A percentile compares a stretch with the other conserved stretches of the same genome.
Conservation (phyloP, 1,140 invertebrate genomes). For the Acromyrmex heyeri region DNA sequence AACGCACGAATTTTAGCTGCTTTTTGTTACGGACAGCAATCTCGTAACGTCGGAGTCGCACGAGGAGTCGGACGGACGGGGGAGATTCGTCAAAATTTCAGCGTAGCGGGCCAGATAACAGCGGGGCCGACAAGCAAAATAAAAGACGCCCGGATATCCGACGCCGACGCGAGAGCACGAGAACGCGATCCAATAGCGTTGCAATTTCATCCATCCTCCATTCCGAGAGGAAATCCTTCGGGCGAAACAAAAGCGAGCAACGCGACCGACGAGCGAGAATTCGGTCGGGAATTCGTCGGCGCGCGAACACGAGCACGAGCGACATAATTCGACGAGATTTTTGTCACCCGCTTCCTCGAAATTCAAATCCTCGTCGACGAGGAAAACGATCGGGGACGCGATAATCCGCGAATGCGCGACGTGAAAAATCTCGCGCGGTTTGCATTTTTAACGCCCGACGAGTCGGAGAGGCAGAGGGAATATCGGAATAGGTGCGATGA, state of each 20-base stretch:
- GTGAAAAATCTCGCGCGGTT: conserved; percentile 26
- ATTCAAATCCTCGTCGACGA: conserved; percentile 50
- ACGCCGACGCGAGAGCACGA: conserved; percentile 27
- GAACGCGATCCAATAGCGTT: conserved; percentile 50
- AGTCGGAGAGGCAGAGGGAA: neutral
- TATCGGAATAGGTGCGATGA: neutral
- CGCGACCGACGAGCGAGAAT: conserved; percentile 41
- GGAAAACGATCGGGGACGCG: conserved; percentile 44
- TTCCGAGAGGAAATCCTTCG: conserved; percentile 63
- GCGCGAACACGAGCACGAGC: conserved; percentile 17
- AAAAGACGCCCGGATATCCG: conserved; percentile 63
- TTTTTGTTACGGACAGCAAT: conserved; percentile 61
- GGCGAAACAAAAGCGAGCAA: conserved; percentile 58
- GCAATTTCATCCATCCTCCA: conserved; percentile 61
- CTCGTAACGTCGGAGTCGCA: conserved; percentile 50
- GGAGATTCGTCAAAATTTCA: conserved; percentile 63
- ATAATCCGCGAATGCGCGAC: conserved; percentile 44
- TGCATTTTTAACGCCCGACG: conserved; percentile 27
- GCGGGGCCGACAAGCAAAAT: conserved; percentile 60
- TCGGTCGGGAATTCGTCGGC: conserved; percentile 43
- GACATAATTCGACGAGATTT: conserved; percentile 62
- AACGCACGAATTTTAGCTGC: conserved; percentile 55
- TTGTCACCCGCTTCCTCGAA: conserved; percentile 40
- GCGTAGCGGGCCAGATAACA: conserved; percentile 60
- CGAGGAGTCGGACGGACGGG: conserved; percentile 34